Evolutionary conservation across 2,797 vertebrate genomes (phyloP), one percentile per base, ranked within the genome.

Genomic region (Nasua narica): DNA sequence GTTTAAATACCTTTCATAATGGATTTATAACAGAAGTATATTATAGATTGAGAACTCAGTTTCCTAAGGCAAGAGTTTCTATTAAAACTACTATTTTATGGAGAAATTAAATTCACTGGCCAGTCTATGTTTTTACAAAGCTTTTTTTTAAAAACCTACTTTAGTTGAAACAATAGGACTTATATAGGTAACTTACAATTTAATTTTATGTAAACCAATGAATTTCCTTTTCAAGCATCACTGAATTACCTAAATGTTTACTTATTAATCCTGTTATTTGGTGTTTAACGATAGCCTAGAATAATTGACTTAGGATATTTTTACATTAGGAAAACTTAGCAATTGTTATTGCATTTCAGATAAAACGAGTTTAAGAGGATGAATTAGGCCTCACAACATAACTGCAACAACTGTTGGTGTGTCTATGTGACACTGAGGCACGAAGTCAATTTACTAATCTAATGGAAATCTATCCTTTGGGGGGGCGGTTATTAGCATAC

Each of bases 21-120:
- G 54, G n/a, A 90, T 90, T 87, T 93, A 93, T 91, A 97, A 86
- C 65, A 87, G 87, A 96, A 94, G 14, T 65, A 82, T 35, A 62
- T 81, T 95, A 76, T 10, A 85, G 92, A 90, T 18, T 72, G 54
- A 95, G 76, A 94, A 78, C 90, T 94, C 19, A 35, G 40, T 93
- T 91, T 94, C 86, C 88, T 46, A 87, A 74, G 29, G 72, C 81
- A 96, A 74, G 50, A n/a, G 48, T 88, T 96, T 92, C 91, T 90
- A 86, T 65, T 94, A 94, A 93, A 95, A 91, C 52, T 74, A 84
- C 79, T 90, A 74, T 87, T 96, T 94, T 65, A 87, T 29, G 65
- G 79, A 97, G 86, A 96, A 97, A 96, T 95, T 86, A 83, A 97
- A 95, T 72, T 87, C 62, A 92, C 83, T 62, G 37, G 40, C 74